Conservation (phyloP, 2,113 vertebrate species). For the Pluvialis apricaria region DNA sequence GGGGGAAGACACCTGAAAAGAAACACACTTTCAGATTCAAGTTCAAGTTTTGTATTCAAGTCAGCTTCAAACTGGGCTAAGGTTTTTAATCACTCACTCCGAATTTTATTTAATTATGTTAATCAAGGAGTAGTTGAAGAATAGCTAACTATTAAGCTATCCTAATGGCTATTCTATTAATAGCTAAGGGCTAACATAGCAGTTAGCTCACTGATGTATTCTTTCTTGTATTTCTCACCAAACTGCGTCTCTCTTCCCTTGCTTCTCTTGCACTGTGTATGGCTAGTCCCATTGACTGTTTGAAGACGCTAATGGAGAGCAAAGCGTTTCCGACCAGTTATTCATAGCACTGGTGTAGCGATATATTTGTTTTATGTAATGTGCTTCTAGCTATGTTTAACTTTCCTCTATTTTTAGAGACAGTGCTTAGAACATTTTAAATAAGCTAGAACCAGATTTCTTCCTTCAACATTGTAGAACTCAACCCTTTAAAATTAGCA, state of each 20-base stretch:
- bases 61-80: background rate
- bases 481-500: background rate
- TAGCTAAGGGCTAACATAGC: background rate
- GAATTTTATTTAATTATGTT: conserved; percentile 33
- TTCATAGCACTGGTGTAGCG: background rate
- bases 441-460: background rate
- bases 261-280: background rate
- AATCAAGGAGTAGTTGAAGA: conserved; percentile 4
- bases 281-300: background rate
- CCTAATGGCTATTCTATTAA: background rate
- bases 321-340: background rate
- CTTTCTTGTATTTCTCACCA: background rate
- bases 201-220: background rate
- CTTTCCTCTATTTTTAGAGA: background rate
- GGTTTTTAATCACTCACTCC: background rate
- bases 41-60: background rate
- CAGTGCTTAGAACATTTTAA: background rate
- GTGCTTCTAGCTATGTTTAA: conserved; percentile 32
- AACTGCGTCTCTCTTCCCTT: background rate
- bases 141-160: background rate
- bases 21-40: background rate
- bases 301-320: background rate
- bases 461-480: background rate
- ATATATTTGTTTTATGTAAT: conserved; percentile 23
- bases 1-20: background rate